Conservation (phyloP, 1,140 invertebrate genomes). For the Drosophila sp. region DNA sequence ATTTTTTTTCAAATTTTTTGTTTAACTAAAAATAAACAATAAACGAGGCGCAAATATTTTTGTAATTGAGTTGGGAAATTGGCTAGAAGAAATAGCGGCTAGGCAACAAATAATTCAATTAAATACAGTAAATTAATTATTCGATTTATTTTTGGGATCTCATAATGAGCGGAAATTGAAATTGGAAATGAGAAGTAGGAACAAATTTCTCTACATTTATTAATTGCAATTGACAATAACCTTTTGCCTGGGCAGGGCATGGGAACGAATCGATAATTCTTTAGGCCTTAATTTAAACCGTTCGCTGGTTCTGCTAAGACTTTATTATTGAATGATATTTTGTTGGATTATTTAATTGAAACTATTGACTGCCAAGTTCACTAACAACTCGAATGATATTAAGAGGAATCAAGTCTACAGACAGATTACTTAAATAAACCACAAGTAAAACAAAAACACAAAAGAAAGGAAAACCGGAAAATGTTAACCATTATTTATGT, state of each 20-base stretch:
- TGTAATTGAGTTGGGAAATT: slow-evolving; percentile 29
- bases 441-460: neutral
- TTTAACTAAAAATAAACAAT: slow-evolving; percentile 19
- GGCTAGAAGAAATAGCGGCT: slow-evolving; percentile 5
- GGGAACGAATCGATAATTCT: no score
- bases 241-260: no score
- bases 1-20: slow-evolving; percentile 51
- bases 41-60: slow-evolving; percentile 33
- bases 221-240: neutral
- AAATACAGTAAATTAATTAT: slow-evolving; percentile 11
- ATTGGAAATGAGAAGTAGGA: neutral
- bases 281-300: no score
- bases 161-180: slow-evolving; percentile 35
- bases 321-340: no score
- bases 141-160: slow-evolving; percentile 11
- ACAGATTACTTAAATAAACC: neutral
- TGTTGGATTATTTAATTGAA: no score
- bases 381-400: no score
- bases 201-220: neutral
- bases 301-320: no score
- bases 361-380: no score
- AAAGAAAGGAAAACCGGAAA: neutral
- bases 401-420: no score
- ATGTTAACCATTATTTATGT: slow-evolving; percentile 1
- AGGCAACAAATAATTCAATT: slow-evolving; percentile 11